phyloP scores from a whole-genome alignment of 2,797 vertebrate genomes.

The Nannoperca obscura region DNA sequence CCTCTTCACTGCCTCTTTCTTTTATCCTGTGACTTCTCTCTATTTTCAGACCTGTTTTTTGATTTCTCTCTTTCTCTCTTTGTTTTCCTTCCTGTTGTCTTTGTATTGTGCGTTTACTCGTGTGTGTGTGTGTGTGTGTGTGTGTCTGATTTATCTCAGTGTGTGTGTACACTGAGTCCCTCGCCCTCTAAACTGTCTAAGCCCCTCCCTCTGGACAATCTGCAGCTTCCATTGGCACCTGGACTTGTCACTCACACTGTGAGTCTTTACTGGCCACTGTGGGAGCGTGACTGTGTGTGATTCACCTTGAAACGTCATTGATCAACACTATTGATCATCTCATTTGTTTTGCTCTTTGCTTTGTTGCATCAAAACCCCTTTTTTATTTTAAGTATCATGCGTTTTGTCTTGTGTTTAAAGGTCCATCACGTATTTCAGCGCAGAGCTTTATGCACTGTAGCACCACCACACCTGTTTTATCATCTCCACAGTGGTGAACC shows the following conservation, averaged over 20 bases:
- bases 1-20: slow-evolving; percentile 4
- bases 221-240: slow-evolving; percentile 94
- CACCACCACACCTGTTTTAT: not conserved
- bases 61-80: slow-evolving; percentile 67
- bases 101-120: slow-evolving; percentile 18
- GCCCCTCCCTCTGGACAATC: slow-evolving; percentile 93
- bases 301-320: not conserved
- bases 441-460: slow-evolving; percentile 5
- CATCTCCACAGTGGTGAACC: not conserved
- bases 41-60: slow-evolving; percentile 57
- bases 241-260: slow-evolving; percentile 91
- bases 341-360: not conserved
- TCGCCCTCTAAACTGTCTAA: slow-evolving; percentile 95
- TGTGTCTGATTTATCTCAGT: slow-evolving; percentile 85
- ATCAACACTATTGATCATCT: not conserved
- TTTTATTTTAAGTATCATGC: not conserved
- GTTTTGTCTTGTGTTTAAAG: not conserved
- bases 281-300: slow-evolving; percentile 42
- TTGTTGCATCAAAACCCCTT: not conserved
- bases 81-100: slow-evolving; percentile 43
- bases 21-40: slow-evolving; percentile 35
- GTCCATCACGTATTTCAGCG: not conserved
- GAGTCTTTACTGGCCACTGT: slow-evolving; percentile 65
- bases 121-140: slow-evolving; percentile 81
- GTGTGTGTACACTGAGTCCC: slow-evolving; percentile 96